A percentile compares a stretch with the other conserved stretches of the same genome.
These are phyloP conservation scores for Phyllostomus hastatus DNA, from an alignment of 2,113 vertebrate species.

Conservation along the genomic window DNA sequence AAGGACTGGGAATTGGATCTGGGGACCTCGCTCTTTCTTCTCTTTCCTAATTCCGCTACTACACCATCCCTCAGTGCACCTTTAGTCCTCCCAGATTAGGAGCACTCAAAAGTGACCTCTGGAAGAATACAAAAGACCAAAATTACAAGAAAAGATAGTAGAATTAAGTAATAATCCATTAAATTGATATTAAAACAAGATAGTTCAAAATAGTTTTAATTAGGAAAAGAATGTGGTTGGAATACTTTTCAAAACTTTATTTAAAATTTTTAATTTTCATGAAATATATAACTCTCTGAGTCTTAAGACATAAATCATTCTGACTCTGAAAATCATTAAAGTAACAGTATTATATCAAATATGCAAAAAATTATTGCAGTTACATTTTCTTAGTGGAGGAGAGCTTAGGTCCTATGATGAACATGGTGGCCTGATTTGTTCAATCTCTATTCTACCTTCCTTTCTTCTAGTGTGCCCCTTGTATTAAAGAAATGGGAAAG, in stretches of 20 bases:
- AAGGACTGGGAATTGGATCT: not conserved
- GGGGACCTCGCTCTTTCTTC: not conserved
- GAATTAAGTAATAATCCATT: not conserved
- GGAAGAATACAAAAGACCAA: not conserved
- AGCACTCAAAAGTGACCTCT: not conserved
- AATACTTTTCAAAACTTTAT: constrained; percentile 1
- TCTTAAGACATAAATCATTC: not conserved
- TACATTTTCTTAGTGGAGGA: not conserved
- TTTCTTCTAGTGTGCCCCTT: not conserved
- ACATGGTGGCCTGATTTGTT: not conserved
- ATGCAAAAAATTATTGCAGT: not conserved
- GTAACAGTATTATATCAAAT: constrained; percentile 10
- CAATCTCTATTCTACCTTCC: not conserved
- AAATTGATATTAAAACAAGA: constrained; percentile 26
- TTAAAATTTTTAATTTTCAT: constrained; percentile 13
- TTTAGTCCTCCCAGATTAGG: not conserved
- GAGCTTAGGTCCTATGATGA: not conserved
- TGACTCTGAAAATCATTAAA: constrained; percentile 17
- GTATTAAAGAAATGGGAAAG: not conserved
- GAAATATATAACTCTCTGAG: not conserved
- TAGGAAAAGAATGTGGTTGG: not conserved
- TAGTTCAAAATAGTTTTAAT: not conserved
- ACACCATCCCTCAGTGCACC: not conserved
- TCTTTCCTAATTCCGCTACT: not conserved
- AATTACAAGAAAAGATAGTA: not conserved